These are phyloP conservation scores for Paramacrobiotus metropolitanus DNA, from an alignment of 1,140 invertebrate species.

Conservation along the genomic window DNA sequence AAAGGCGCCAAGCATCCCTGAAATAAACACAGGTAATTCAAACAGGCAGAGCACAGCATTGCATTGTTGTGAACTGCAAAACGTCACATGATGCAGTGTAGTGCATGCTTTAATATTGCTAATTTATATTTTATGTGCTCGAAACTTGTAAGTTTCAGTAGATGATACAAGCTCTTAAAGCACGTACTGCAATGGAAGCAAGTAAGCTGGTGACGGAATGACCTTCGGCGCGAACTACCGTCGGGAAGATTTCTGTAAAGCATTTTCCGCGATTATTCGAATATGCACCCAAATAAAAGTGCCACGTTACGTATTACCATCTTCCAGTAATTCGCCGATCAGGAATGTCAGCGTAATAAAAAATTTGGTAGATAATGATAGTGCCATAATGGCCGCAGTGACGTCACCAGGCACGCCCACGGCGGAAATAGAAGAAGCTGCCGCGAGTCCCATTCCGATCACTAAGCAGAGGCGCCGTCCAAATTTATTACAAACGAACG, in stretches of 20 bases:
- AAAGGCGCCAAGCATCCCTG: neutral
- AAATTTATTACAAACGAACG: neutral
- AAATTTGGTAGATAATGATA: neutral
- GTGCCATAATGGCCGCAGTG: neutral
- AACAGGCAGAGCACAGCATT: too few relatives aligned
- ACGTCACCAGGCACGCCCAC: neutral
- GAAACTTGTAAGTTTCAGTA: neutral
- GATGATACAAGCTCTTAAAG: too few relatives aligned
- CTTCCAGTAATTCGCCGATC: neutral
- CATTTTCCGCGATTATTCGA: too few relatives aligned
- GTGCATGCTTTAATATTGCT: too few relatives aligned
- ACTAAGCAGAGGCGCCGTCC: neutral
- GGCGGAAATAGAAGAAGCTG: neutral
- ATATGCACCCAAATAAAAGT: neutral
- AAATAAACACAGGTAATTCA: neutral
- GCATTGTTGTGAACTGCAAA: too few relatives aligned
- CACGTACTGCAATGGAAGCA: neutral
- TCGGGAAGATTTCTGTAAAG: constrained; percentile 23
- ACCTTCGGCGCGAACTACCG: constrained; percentile 21
- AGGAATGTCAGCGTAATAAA: neutral
- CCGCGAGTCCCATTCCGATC: neutral
- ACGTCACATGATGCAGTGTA: too few relatives aligned
- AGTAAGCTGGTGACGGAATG: neutral
- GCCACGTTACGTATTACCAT: neutral
- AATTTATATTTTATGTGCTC: neutral